Base-by-base conservation (phyloP, 2,113 vertebrate species). In the Triplophysa tibetana region DNA sequence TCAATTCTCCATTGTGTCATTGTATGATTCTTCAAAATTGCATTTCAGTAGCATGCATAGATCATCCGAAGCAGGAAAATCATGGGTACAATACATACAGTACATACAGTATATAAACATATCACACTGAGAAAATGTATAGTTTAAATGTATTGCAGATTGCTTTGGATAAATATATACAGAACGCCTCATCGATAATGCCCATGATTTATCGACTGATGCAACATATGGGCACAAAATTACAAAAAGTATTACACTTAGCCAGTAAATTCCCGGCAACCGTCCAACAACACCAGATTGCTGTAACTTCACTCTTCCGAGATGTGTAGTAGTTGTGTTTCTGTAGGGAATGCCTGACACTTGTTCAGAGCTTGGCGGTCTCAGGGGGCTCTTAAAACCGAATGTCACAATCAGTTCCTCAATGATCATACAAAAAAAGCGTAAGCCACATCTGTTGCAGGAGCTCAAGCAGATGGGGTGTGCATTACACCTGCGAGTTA, bases 401-500 rank as follows among this genome's bases (percentile, higher is more conserved):
- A 75, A 62, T 45, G 72, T 58, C 76, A 78, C 12, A 13, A 48
- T 78, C 56, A 11, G 66, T 13, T 24, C 41, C 43, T 69, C 12
- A 74, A 58, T 21, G 54, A 58, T 58, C 21, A 9, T 8, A n/a
- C 54, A 66, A 41, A 29, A 80, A 67, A 45, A 45, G 16, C 33
- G 60, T 8, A 16, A 58, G 60, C 24, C 48, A 48, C 75, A 48
- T 81, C 66, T 79, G 82, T 38, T 64, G 33, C 29, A 62, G 52
- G 10, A 75, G 41, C 64, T 6, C 26, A 29, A 78, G 54, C 83
- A 82, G 76, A 84, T 79, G 65, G 58, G 65, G 12, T 21, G 17
- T 70, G 19, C 45, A 54, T 77, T 60, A 81, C 79, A 81, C 82
- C 67, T 65, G 66, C 10, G 62, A 50, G 54, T 21, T 68, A 63